Evolutionary conservation across 2,888 invertebrate species (phyloP), one percentile per base, ranked within the genome.

Genomic region (Mayetiola destructor): DNA sequence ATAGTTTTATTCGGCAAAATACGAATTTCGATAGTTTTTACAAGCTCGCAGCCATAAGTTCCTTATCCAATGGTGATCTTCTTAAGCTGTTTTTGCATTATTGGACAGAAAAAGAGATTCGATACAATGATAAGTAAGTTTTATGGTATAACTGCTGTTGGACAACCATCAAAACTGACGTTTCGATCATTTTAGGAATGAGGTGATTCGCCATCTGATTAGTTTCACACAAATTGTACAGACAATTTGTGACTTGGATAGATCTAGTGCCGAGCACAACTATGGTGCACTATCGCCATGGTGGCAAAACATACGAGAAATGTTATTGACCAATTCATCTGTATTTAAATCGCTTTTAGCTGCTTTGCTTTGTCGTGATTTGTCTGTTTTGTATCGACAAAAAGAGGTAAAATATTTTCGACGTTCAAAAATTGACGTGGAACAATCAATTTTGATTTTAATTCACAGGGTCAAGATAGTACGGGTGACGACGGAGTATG

Each of bases 301-400:
- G 86, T 94, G 93, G 93, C 81, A 81, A 64, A 76, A 77, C 57
- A 79, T 91, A 48, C 77, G 91, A 29, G 81, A 81, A 61, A 74
- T 82, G 59, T 74, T 93, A 59, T 76, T 82, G 1, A 82, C 86
- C 59, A 85, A 87, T 63, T 74, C 79, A 0, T 82, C 85, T 66
- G 85, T 88, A 9, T 78, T 88, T 62, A 80, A 84, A 60, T 87
- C 89, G 1, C 77, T 90, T 68, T 81, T 88, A 56, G 86, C 88
- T 14, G 88, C 91, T 1, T 80, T 92, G 69, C 80, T 88, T 21
- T 89, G 90, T 67, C 81, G 88, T 67, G 82, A 82, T 16, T 84
- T 90, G 3, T 81, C 84, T 1, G 76, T 68, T 18, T 64, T 66
- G 60, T 65, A 64, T 0, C 64, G 59, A 32, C 66, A 66, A 9